phyloP scores from a whole-genome alignment of 2,888 invertebrate genomes.

The Polyommatus icarus region DNA sequence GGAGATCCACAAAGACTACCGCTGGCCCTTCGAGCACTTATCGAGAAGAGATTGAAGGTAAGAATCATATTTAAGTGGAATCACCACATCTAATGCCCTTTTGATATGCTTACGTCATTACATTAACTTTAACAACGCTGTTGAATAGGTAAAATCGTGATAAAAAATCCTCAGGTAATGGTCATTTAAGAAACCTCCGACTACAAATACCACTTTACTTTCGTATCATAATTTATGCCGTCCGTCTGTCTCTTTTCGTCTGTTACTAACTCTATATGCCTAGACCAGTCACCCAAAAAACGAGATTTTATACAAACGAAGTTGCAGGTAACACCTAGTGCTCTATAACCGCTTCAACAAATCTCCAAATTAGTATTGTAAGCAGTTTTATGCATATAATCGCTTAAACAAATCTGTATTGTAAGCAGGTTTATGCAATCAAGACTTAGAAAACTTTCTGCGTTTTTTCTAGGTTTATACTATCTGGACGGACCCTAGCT shows the following conservation, averaged over 20 bases:
- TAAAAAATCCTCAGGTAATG: neutral
- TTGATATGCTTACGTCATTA: neutral
- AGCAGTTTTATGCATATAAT: too few relatives aligned
- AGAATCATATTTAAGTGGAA: neutral
- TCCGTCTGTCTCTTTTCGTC: neutral
- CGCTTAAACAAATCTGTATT: too few relatives aligned
- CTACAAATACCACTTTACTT: neutral
- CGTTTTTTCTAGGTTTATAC: slow-evolving; percentile 62
- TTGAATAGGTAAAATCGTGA: neutral
- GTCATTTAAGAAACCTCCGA: neutral
- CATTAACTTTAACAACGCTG: neutral
- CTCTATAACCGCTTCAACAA: too few relatives aligned
- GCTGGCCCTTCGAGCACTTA: slow-evolving; percentile 62
- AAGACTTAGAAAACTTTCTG: too few relatives aligned
- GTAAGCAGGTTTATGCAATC: too few relatives aligned
- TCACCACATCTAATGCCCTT: neutral
- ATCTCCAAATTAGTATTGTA: too few relatives aligned
- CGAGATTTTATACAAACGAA: too few relatives aligned
- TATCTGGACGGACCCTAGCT: slow-evolving; percentile 66
- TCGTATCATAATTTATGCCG: neutral
- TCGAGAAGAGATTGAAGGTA: slow-evolving; percentile 69
- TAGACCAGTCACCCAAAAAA: too few relatives aligned
- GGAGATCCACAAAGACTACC: slow-evolving; percentile 70
- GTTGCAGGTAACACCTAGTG: too few relatives aligned
- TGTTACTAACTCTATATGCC: too few relatives aligned